A percentile compares a stretch with the other conserved stretches of the same genome.
Conservation (phyloP, 2,888 invertebrate species). For the Yponomeuta cagnagella region DNA sequence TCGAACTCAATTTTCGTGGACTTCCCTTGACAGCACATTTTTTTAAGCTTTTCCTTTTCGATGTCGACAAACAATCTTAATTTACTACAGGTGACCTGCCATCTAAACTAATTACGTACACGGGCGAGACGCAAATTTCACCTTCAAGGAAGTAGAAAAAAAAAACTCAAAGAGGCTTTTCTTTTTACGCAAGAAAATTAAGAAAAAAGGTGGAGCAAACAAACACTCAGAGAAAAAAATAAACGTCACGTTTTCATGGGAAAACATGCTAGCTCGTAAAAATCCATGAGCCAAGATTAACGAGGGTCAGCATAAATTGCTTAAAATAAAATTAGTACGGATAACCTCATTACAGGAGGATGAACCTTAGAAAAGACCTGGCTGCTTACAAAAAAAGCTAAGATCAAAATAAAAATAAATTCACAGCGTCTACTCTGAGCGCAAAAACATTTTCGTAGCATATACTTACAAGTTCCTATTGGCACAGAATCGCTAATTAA, state of each 20-base stretch:
- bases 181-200: neutral
- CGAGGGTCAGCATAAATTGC: slow-evolving; percentile 31
- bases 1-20: slow-evolving; percentile 21
- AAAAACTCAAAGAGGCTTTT: neutral
- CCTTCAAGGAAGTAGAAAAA: neutral
- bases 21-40: slow-evolving; percentile 14
- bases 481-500: too few species aligned
- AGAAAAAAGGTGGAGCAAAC: neutral
- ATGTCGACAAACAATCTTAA: slow-evolving; percentile 48
- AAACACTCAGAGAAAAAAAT: neutral
- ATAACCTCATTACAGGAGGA: slow-evolving; percentile 1
- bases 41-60: slow-evolving; percentile 21
- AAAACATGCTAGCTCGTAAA: slow-evolving; percentile 41
- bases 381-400: neutral
- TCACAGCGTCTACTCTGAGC: neutral
- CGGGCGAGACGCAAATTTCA: neutral
- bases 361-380: neutral
- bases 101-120: slow-evolving; percentile 44
- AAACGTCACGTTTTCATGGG: slow-evolving; percentile 23
- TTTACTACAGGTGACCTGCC: slow-evolving; percentile 44
- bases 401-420: neutral
- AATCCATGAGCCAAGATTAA: slow-evolving; percentile 46
- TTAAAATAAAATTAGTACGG: neutral
- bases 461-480: too few species aligned
- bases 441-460: too few species aligned